Base-by-base conservation (phyloP, 2,888 invertebrate species). In the Holacanthella duospinosa region DNA sequence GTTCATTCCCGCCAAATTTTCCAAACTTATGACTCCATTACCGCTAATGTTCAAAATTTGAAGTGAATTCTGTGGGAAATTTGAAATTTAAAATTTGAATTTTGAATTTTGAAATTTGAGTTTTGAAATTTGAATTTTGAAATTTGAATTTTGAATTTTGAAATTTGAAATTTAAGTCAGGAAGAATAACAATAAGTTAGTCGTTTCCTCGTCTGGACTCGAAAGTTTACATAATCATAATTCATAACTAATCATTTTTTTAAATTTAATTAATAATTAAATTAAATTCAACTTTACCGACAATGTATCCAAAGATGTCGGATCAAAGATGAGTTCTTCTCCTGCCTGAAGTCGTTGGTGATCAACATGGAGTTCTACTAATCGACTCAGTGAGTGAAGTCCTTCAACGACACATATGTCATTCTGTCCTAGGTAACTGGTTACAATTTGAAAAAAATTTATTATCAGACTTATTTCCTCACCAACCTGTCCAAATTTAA, bases 301-400 rank as follows among this genome's bases (percentile, higher is more conserved):
- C 72, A 88, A 77, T 56, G 79, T 78, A 25, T 78, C 69, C 64
- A 84, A 76, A 54, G 83, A 82, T 72, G 84, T 79, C 6, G 85
- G 85, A 75, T 87, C 86, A 74, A 88, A 86, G 73, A 84, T 84
- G 26, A 88, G 75, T 1, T 80, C 78, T 74, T 83, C 84, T 19
- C 83, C 79, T 57, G 77, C 75, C 1, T 79, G 77, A 26, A 84
- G 74, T 63, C 78, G 78, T 75, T 88, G 88, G 71, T 83, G 83
- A 75, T 87, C 86, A 63, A 87, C 77, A 72, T 87, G 83, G 27
- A 88, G 75, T 73, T 86, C 86, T 73, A 83, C 82, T 65, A 88
- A 77, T 73, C 80, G 80, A 55, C 75, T 78, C 43, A 85, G 75
- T 26, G 78, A 77, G 67, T 85, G 83, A 64, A 88, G 77, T 66